Percentiles rank a stretch among this genome's conserved stretches.
Evolutionary conservation across 2,888 invertebrate species (phyloP).

Genomic region (Dioctria rufipes): DNA sequence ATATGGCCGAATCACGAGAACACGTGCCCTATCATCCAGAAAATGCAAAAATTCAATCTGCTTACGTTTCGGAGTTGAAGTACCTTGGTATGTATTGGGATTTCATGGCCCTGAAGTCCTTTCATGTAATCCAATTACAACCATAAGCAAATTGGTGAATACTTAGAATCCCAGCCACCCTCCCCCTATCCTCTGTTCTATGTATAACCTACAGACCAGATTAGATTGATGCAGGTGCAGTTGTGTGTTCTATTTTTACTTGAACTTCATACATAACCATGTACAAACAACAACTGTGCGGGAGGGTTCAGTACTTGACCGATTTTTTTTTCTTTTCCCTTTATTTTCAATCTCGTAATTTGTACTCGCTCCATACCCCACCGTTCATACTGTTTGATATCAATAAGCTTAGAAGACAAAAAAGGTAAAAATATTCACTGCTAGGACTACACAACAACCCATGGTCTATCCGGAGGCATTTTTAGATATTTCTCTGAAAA

Average conservation of each 20-base stretch:
- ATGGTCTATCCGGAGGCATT: slow-evolving; percentile 27
- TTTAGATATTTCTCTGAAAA: slow-evolving; percentile 12
- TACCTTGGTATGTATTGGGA: neutral
- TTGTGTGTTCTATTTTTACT: neutral
- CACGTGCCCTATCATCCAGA: neutral
- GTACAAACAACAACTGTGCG: neutral
- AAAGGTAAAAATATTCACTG: neutral
- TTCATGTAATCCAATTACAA: slow-evolving; percentile 14
- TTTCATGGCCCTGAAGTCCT: neutral
- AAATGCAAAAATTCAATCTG: slow-evolving; percentile 1
- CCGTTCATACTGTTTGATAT: neutral
- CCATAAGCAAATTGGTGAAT: slow-evolving; percentile 21
- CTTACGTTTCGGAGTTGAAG: neutral
- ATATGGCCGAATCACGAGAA: neutral
- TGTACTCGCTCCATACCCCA: neutral
- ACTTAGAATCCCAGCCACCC: neutral
- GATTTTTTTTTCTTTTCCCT: neutral
- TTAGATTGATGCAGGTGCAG: no score
- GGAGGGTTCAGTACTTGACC: slow-evolving; percentile 6
- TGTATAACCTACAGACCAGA: neutral
- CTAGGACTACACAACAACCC: neutral
- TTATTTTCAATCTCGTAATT: neutral
- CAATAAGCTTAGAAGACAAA: neutral
- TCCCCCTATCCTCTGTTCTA: neutral
- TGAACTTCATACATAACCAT: neutral